Evolutionary conservation across 2,888 invertebrate species (phyloP).

Genomic region (Drosophila pseudotakahashii): DNA sequence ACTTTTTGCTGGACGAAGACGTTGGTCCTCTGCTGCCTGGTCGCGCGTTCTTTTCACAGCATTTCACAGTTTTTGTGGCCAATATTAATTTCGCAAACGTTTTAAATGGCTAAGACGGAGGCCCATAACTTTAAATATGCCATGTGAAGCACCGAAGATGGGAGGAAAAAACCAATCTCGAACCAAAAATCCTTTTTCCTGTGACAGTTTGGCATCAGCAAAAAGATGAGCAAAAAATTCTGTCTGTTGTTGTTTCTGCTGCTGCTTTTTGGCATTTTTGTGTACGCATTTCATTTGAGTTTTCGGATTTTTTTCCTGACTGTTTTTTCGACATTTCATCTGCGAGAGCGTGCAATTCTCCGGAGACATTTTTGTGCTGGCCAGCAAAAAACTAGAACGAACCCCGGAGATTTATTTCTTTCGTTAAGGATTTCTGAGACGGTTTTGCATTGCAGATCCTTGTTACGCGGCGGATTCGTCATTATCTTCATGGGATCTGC

Average conservation of each 20-base stretch:
- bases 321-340: constrained; percentile 49
- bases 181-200: constrained; percentile 53
- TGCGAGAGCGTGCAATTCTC: constrained; percentile 74
- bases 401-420: constrained; percentile 72
- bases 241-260: constrained; percentile 35
- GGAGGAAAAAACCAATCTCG: constrained; percentile 15
- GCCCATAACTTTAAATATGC: constrained; percentile 73
- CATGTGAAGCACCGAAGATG: constrained; percentile 33
- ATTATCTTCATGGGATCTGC: constrained; percentile 49
- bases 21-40: constrained; percentile 45
- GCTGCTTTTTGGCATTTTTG: constrained; percentile 63
- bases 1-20: constrained; percentile 50
- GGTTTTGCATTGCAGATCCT: constrained; percentile 78
- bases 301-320: constrained; percentile 25
- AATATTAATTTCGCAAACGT: constrained; percentile 79
- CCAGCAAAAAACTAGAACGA: constrained; percentile 72
- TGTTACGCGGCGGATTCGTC: constrained; percentile 44
- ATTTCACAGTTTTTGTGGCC: constrained; percentile 73
- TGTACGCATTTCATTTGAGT: constrained; percentile 61
- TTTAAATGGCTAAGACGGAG: constrained; percentile 75
- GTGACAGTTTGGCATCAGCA: constrained; percentile 60
- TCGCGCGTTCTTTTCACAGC: constrained; percentile 76
- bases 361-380: constrained; percentile 60
- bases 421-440: constrained; percentile 74
- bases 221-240: constrained; percentile 56